These are phyloP conservation scores for Orbicella faveolata DNA, from an alignment of 64 coral and sea anemone species.

Conservation along the genomic window DNA sequence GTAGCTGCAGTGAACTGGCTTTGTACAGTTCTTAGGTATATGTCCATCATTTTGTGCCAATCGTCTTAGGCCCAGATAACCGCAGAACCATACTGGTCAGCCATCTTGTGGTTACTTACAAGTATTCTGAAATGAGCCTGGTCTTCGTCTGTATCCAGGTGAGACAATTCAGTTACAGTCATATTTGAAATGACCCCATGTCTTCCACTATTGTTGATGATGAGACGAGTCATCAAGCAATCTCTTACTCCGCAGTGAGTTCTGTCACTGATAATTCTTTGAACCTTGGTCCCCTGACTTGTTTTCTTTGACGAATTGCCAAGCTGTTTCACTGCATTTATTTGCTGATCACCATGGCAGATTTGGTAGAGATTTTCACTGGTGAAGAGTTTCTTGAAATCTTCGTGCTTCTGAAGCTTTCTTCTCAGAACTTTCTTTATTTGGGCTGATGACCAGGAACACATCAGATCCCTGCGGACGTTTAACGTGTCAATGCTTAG, in stretches of 20 bases:
- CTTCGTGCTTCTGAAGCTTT: constrained; percentile 48
- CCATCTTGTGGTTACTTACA: constrained; percentile 57
- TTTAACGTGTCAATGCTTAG: constrained; percentile 44
- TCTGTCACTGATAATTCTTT: constrained; percentile 38
- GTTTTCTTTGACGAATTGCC: constrained; percentile 43
- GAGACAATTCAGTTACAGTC: constrained; percentile 58
- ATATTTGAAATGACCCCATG: constrained; percentile 64
- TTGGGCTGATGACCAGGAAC: constrained; percentile 61
- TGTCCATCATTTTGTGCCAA: constrained; percentile 50
- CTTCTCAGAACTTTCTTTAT: constrained; percentile 42
- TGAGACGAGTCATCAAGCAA: constrained; percentile 52
- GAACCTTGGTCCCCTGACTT: constrained; percentile 12
- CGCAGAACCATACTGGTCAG: constrained; percentile 57
- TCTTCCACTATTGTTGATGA: constrained; percentile 68
- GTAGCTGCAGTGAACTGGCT: constrained; percentile 17
- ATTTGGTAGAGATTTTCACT: constrained; percentile 38
- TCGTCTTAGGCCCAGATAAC: constrained; percentile 63
- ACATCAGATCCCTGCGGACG: constrained; percentile 51
- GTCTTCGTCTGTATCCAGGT: constrained; percentile 56
- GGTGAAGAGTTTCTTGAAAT: constrained; percentile 34
- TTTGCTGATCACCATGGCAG: constrained; percentile 51
- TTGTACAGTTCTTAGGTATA: constrained; percentile 49
- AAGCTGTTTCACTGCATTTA: constrained; percentile 26
- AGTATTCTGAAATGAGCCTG: constrained; percentile 53
- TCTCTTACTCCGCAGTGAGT: constrained; percentile 51